Conservation (phyloP, 1,140 invertebrate genomes). For the Bilobella aurantiaca region DNA sequence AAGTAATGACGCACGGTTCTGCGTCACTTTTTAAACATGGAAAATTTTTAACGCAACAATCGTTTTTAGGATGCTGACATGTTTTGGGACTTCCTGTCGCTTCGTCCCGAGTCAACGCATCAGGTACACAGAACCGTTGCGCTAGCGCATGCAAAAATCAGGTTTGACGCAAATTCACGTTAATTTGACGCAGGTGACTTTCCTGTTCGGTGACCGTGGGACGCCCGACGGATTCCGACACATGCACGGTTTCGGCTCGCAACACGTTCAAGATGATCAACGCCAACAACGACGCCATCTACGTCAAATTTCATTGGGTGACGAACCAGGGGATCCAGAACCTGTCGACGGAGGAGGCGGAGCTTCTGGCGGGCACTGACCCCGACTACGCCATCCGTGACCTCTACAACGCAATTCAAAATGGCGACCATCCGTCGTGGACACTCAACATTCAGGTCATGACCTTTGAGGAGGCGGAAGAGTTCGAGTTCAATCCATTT, state of each 20-base stretch:
- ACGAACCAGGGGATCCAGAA: conserved; percentile 60
- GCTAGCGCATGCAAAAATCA: too few relatives aligned
- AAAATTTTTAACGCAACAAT: background rate
- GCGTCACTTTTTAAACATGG: background rate
- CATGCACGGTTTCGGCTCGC: conserved; percentile 60
- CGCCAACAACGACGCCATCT: conserved; percentile 46
- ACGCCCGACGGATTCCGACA: conserved; percentile 48
- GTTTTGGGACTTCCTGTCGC: conserved; percentile 50
- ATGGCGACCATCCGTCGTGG: conserved; percentile 60
- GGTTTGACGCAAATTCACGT: too few relatives aligned
- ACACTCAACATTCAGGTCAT: conserved; percentile 53
- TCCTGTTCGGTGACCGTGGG: conserved; percentile 49
- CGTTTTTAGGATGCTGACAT: conserved; percentile 41
- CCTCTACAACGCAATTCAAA: conserved; percentile 61
- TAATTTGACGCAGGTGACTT: too few relatives aligned
- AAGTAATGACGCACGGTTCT: conserved; percentile 36
- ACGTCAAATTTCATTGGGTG: conserved; percentile 55
- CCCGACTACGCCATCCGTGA: conserved; percentile 65
- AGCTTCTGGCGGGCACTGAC: conserved; percentile 49
- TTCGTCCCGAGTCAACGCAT: conserved; percentile 55
- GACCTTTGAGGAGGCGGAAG: conserved; percentile 60
- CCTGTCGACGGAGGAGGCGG: conserved; percentile 50
- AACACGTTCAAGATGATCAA: conserved; percentile 63
- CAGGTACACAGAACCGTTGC: too few relatives aligned
- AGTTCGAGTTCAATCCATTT: conserved; percentile 47